phyloP scores from a whole-genome alignment of 2,888 invertebrate genomes.

The Latheticus oryzae region DNA sequence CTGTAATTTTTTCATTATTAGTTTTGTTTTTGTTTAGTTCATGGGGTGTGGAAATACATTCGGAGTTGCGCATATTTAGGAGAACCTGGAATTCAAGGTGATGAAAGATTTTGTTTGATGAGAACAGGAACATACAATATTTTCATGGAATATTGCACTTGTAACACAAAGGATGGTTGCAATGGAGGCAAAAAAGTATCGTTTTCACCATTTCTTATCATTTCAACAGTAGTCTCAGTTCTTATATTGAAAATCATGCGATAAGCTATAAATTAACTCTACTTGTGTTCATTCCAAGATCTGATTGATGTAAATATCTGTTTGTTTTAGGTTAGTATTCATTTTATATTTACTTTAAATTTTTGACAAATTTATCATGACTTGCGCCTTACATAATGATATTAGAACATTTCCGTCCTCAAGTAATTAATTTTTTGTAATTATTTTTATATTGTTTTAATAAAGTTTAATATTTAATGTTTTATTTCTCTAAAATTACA shows the following conservation, averaged over 20 bases:
- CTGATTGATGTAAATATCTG: constrained; percentile 10
- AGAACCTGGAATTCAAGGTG: constrained; percentile 89
- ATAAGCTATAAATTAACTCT: background rate
- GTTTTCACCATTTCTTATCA: constrained; percentile 35
- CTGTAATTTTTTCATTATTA: constrained; percentile 7
- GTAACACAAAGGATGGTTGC: constrained; percentile 92
- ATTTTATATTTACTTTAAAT: no score
- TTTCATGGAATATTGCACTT: constrained; percentile 93
- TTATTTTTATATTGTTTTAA: no score
- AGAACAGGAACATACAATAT: constrained; percentile 93
- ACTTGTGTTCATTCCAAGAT: constrained; percentile 9
- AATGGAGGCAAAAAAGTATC: constrained; percentile 70
- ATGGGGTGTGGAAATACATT: constrained; percentile 90
- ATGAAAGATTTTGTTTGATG: constrained; percentile 91
- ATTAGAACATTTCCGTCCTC: no score
- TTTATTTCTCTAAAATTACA: no score
- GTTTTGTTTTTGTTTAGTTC: constrained; percentile 69
- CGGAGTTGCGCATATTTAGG: constrained; percentile 91
- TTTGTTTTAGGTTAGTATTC: no score
- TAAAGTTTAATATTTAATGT: no score
- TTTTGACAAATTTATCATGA: no score
- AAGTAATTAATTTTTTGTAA: no score
- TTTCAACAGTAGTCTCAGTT: constrained; percentile 19
- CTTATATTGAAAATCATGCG: constrained; percentile 17
- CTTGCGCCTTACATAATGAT: no score